Evolutionary conservation across 2,888 invertebrate genomes (phyloP).

Genomic region (Sminthurides aquaticus): DNA sequence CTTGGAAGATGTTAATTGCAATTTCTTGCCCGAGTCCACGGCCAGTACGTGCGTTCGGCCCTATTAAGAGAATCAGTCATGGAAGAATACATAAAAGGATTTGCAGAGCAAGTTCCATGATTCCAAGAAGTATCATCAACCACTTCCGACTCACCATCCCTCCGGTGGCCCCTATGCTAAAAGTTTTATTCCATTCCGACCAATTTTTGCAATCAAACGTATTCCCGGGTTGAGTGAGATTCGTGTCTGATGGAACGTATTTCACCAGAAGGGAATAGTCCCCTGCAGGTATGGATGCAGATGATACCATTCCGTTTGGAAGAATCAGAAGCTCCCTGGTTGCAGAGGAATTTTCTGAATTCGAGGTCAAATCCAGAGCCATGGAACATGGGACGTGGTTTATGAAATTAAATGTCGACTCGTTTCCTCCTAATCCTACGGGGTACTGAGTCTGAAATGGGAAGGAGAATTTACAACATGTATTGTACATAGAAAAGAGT

Average conservation of each 20-base stretch:
- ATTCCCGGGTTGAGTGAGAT: not conserved
- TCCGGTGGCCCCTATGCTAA: not conserved
- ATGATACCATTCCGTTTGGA: not conserved
- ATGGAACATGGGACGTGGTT: constrained; percentile 59
- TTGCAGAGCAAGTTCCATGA: no score
- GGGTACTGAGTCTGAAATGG: constrained; percentile 41
- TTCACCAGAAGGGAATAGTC: not conserved
- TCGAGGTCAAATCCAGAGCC: not conserved
- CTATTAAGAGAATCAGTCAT: no score
- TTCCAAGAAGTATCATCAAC: no score
- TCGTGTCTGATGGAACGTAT: not conserved
- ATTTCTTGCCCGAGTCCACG: not conserved
- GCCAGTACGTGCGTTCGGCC: not conserved
- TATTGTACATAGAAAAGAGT: no score
- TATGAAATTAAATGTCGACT: constrained; percentile 55
- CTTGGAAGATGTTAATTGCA: constrained; percentile 6
- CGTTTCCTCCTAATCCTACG: constrained; percentile 23
- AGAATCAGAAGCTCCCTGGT: not conserved
- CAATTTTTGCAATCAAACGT: constrained; percentile 10
- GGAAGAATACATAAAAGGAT: no score
- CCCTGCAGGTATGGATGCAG: not conserved
- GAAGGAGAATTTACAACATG: not conserved
- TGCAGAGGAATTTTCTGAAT: not conserved
- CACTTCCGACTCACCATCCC: not conserved
- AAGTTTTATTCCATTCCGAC: not conserved